Evolutionary conservation across 2,797 vertebrate species (phyloP), one percentile per base, ranked within the genome.

Genomic region (Philypnodon macrostomus): DNA sequence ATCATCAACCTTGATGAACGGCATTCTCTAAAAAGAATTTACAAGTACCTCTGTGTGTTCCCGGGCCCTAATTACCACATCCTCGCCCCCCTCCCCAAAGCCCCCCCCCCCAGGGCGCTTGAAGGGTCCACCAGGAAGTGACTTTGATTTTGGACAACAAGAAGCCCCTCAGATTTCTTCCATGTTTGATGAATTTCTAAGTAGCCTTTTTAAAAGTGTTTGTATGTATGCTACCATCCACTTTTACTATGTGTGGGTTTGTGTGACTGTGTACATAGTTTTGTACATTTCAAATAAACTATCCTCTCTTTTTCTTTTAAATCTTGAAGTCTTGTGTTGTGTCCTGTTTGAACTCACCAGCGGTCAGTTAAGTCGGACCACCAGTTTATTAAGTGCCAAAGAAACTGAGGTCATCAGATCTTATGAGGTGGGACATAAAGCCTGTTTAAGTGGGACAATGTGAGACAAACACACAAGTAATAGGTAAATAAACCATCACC

Each of bases 231-330:
- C 63, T 67, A 58, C 67, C 55, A 63, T 83, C 72, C 59, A 70
- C 62, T 73, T 77, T 75, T 89, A 85, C 89, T 85, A 80, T 67
- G 75, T 63, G 57, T 60, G 67, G 1, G 35, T 71, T 48, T 68
- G 65, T 34, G 53, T 45, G 65, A 29, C 52, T 47, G 63, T 80
- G 80, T 95, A 93, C 90, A 93, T 92, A 96, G 85, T 94, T 96
- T 97, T 97, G 94, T 96, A 97, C 91, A 97, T 96, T 89, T 89
- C 92, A 87, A 90, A 91, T 90, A 89, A 93, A 93, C 77, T 87
- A 92, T 93, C 79, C 73, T 47, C 40, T 73, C n/a, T 77, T 79
- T 81, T 72, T 69, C 65, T 77, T 84, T 75, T 66, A 67, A 77
- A 77, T 61, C 34, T 33, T 44, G 51, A 29, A 48, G 37, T 61